Evolutionary conservation across 2,888 invertebrate species (phyloP), one percentile per base, ranked within the genome.

Genomic region (Stictocephala bisonia): DNA sequence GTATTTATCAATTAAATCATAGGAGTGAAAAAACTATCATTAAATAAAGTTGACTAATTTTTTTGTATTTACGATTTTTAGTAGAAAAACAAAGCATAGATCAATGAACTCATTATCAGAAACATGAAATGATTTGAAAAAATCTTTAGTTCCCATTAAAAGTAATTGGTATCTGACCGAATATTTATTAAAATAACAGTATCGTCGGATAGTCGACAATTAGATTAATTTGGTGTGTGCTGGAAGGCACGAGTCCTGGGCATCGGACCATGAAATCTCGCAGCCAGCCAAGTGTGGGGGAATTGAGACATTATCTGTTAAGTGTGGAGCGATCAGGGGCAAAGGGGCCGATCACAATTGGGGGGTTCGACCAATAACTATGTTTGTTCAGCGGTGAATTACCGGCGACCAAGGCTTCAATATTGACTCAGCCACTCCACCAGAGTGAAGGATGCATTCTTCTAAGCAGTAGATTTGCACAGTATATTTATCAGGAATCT

Each of bases 251-350:
- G 64, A 64, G 64, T 15, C 58, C 6, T 9, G 35, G 2, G 2
- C 64, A 64, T 24, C 44, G 44, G 64, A 44, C 15, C 64, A 20
- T 60, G 60, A 4, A 15, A 60, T 64, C 64, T 35, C 41, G 24
- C n/a, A n/a, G n/a, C n/a, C n/a, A 15, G 20, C 6, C 3, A 6
- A n/a, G 44, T 9, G 44, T 44, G 24, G 64, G 44, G 64, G 64
- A 64, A 64, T 64, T 64, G 64, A 64, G 64, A 64, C 64, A 64
- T 64, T 44, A 64, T 64, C 64, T 13, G 64, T 40, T 58, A 60
- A 64, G 44, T 64, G 64, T 44, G 13, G 44, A 40, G 20, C 29
- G 31, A 56, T 22, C 22, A 22, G 20, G 44, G 60, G 20, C 29
- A 56, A 56, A 35, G 40, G 18, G 20, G 60, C 56, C 60, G 60